Base-by-base conservation (phyloP, 2,888 invertebrate species). In the Arge pagana region DNA sequence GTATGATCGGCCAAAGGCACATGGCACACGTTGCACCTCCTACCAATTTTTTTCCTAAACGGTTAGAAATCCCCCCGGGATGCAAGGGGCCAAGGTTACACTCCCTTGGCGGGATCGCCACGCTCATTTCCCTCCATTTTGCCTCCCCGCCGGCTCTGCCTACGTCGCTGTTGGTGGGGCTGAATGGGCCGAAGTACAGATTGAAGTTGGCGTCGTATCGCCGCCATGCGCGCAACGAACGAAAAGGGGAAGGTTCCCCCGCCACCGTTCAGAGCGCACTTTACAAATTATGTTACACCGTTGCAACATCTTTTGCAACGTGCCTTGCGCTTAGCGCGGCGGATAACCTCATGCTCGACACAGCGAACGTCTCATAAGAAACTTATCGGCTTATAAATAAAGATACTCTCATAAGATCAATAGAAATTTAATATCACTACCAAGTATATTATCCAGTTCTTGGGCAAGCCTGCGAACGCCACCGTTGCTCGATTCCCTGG, bases 1-100 rank as follows among this genome's bases (percentile, higher is more conserved):
- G 81, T 81, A 64, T 37, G 26, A 41, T 28, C n/a, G 18, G 39
- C 28, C 16, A 13, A 19, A n/a, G 15, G 11, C 13, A 15, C 4
- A 31, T 31, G n/a, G 26, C 30, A 21, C 33, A 7, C 11, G 13
- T 7, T 28, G 28, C 28, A 28, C 8, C 28, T 28, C n/a, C 8
- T 28, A 28, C 19, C 15, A 21, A 55, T 56, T 52, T 49, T 54
- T 8, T 50, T 28, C 16, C 13, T 13, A 48, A 19, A 28, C n/a
- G 11, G 33, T 18, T 23, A 11, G 15, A 37, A 48, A 30, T 30
- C 7, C 40, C 52, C 43, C 51, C 37, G 48, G 31, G 36, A 19
- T 50, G 18, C n/a, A 24, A 35, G 24, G 19, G 52, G 48, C 51
- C 55, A 56, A 55, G 54, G 49, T 56, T 53, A 53, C 52, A 53